A percentile compares a stretch with the other conserved stretches of the same genome.
Evolutionary conservation across 1,140 invertebrate species (phyloP).

Genomic region (Bombus picipes): DNA sequence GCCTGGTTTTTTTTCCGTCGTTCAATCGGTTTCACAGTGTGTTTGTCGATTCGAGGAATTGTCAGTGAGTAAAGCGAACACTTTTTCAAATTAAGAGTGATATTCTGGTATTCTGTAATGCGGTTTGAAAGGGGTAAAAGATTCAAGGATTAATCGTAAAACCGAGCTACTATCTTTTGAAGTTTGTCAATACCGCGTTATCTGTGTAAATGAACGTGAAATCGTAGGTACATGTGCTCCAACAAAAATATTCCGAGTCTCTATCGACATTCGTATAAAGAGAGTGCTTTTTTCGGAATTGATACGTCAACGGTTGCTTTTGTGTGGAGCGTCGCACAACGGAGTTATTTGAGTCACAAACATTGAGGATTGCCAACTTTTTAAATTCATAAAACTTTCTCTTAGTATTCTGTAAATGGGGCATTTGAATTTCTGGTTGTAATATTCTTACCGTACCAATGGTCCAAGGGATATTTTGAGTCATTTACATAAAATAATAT

Average conservation of each 20-base stretch:
- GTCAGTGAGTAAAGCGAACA: neutral
- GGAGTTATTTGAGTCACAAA: neutral
- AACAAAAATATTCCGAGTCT: neutral
- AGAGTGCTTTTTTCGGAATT: neutral
- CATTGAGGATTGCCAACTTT: neutral
- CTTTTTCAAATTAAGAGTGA: neutral
- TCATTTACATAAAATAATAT: no score
- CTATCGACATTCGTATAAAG: neutral
- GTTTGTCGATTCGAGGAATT: neutral
- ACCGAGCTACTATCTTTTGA: neutral
- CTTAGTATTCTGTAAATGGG: neutral
- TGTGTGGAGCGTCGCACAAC: neutral
- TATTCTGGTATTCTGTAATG: no score
- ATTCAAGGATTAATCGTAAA: neutral
- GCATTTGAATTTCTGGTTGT: neutral
- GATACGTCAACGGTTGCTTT: neutral
- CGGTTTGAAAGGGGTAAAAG: neutral
- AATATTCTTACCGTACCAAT: no score
- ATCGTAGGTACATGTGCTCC: neutral
- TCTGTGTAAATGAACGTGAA: neutral
- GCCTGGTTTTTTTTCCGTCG: neutral
- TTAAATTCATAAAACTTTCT: neutral
- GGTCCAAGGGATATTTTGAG: no score
- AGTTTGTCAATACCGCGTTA: neutral
- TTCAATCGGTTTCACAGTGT: constrained; percentile 1